Evolutionary conservation across 2,113 vertebrate species (phyloP).

Genomic region (Canis aureus): DNA sequence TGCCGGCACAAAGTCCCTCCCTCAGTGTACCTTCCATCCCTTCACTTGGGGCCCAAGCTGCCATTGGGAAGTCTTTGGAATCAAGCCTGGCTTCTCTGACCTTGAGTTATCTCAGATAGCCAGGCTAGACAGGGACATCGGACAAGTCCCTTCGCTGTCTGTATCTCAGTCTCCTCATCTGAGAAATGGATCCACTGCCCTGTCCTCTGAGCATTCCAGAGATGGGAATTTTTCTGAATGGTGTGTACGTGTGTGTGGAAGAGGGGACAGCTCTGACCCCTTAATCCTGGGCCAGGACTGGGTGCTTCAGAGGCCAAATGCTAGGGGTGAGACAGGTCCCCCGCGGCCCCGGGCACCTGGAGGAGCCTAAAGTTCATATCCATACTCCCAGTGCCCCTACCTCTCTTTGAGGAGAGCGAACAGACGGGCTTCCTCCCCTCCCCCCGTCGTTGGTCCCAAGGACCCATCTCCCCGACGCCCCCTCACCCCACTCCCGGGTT

Average conservation of each 20-base stretch:
- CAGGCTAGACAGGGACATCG: background rate
- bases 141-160: background rate
- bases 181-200: background rate
- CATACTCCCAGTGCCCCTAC: background rate
- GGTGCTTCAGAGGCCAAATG: background rate
- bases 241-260: background rate
- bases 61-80: background rate
- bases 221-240: background rate
- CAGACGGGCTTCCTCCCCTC: background rate
- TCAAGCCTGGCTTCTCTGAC: background rate
- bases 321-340: background rate
- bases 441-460: background rate
- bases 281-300: background rate
- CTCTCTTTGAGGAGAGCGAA: background rate
- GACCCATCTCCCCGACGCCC: background rate
- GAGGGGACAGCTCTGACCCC: background rate
- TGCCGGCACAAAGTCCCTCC: background rate
- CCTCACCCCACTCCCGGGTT: background rate
- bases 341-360: fast-evolving
- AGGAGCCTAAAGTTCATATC: background rate
- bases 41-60: background rate
- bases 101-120: background rate
- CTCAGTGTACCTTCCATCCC: background rate
- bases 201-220: background rate
- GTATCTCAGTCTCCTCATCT: background rate